Conservation (phyloP, 2,888 invertebrate species). For the Trichogramma evanescens region DNA sequence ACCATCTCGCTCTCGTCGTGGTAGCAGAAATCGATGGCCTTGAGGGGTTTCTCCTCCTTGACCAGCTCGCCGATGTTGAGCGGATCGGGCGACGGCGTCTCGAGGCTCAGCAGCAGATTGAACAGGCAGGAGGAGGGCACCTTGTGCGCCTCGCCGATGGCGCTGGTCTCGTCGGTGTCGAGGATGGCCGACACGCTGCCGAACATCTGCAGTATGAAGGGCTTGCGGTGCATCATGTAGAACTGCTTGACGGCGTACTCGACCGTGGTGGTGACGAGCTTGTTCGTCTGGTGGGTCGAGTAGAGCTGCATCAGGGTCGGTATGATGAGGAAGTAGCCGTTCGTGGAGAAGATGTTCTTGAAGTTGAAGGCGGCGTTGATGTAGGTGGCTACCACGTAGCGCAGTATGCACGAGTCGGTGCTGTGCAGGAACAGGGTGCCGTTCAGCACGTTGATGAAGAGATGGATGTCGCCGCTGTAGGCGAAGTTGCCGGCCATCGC, state of each 20-base stretch:
- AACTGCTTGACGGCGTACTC: constrained; percentile 98
- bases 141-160: constrained; percentile 87
- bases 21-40: constrained; percentile 97
- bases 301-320: constrained; percentile 94
- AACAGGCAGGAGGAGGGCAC: constrained; percentile 89
- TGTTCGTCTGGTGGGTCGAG: constrained; percentile 95
- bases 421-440: constrained; percentile 94
- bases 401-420: constrained; percentile 89
- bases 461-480: constrained; percentile 91
- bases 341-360: constrained; percentile 96
- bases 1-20: constrained; percentile 97
- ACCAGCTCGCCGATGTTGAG: constrained; percentile 86
- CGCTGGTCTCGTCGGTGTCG: constrained; percentile 81
- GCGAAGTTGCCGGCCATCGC: constrained; percentile 97
- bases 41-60: constrained; percentile 83
- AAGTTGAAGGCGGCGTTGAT: constrained; percentile 97
- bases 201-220: constrained; percentile 98
- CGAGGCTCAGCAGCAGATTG: constrained; percentile 81
- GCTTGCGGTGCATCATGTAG: constrained; percentile 94
- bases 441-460: constrained; percentile 95
- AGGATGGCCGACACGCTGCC: constrained; percentile 95
- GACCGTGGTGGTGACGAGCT: constrained; percentile 86
- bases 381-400: constrained; percentile 94
- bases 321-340: constrained; percentile 95
- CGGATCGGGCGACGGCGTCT: constrained; percentile 90